Base-by-base conservation (phyloP, 1,140 invertebrate genomes). In the Sarcophaga peregrina region DNA sequence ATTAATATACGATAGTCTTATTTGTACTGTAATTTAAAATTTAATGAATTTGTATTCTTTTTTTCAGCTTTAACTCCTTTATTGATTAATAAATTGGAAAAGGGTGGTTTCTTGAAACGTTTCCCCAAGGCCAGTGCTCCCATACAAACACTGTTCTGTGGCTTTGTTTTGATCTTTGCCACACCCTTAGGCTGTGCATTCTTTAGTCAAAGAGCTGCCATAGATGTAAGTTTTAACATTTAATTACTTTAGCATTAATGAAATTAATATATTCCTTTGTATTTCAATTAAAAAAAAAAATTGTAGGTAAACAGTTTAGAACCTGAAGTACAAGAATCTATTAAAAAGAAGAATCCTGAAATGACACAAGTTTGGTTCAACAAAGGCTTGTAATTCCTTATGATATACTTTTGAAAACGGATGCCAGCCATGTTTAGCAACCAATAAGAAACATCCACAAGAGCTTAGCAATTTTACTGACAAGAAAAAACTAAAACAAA, bases 141-240 rank as follows among this genome's bases (percentile, higher is more conserved):
- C 0, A 91, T 94, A 47, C 94, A 96, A 88, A 91, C 96, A 50
- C 86, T 92, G 0, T 90, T 96, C 78, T 94, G 95, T 85, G 96
- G 96, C 9, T 86, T 95, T 20, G 94, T 94, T 84, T 91, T 97
- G 7, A 94, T 95, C 0, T 95, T 97, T 87, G 95, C 96, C n/a
- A 96, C 96, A 5, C 96, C 96, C 0, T 90, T 96, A 3, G 95
- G 95, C 80, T 97, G 96, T 87, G 96, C 96, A 3, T 91, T 97
- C 68, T 96, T 96, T 86, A 93, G 94, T 15, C 96, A 97, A 90
- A 92, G 92, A n/a, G 94, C 95, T 2, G 89, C 92, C 15, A 92
- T 95, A 20, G 87, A 89, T 8, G 89, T 90, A 62, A 78, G 75
- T 82, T 20, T 54, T 48, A 11, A 11, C 46, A 74, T 75, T n/a